Conservation (phyloP, 2,888 invertebrate species). For the Oeneis ivallda region DNA sequence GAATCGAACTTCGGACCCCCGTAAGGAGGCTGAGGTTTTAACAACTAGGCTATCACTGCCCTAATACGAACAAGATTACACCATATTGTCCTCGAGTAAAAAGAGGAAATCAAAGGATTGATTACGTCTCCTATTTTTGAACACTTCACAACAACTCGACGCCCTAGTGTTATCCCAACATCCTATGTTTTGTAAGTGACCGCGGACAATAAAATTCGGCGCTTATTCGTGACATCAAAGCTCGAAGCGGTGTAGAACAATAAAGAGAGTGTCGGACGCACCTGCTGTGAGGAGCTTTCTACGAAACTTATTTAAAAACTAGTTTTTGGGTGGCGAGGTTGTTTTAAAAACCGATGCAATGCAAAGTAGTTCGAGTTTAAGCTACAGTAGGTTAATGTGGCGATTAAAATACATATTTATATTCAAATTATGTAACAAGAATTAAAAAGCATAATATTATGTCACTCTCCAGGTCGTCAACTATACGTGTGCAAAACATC, state of each 20-base stretch:
- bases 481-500: no score
- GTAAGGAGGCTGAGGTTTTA: no score
- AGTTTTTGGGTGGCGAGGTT: constrained; percentile 31
- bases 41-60: no score
- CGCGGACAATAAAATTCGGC: constrained; percentile 39
- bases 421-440: no score
- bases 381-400: no score
- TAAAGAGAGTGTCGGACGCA: constrained; percentile 48
- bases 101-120: background rate
- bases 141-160: background rate
- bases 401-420: no score
- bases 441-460: no score
- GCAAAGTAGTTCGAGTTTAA: no score
- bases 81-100: no score
- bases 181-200: constrained; percentile 26
- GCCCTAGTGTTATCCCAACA: background rate
- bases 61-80: no score
- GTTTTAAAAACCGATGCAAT: constrained; percentile 1
- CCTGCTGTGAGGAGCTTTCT: constrained; percentile 56
- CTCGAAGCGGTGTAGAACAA: constrained; percentile 40
- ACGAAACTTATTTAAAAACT: constrained; percentile 45
- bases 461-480: no score
- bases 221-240: constrained; percentile 48
- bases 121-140: background rate
- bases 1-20: no score